Conservation (phyloP, 2,797 vertebrate species). For the Rhinatrema bivittatum region DNA sequence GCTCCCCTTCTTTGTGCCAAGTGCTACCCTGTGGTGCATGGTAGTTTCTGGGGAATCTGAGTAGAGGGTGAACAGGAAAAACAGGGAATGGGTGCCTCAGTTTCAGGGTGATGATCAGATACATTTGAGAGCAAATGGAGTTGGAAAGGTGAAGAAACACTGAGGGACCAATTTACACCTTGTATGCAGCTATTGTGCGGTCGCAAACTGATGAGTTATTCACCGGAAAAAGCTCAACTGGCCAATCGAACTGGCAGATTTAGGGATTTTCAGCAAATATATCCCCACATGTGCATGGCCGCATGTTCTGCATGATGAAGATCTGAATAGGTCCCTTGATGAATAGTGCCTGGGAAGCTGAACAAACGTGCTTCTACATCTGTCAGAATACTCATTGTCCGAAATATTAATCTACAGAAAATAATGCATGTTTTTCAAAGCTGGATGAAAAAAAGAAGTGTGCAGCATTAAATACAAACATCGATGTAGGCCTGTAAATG, state of each 20-base stretch:
- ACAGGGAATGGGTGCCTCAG: constrained; percentile 5
- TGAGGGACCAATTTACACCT: background rate
- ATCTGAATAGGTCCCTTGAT: too few relatives aligned
- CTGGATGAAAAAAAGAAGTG: constrained; percentile 6
- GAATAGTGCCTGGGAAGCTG: too few relatives aligned
- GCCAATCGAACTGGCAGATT: too few relatives aligned
- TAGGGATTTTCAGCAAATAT: too few relatives aligned
- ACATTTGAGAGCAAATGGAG: too few relatives aligned
- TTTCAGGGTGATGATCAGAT: background rate
- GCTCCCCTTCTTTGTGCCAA: constrained; percentile 5
- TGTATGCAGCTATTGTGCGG: too few relatives aligned
- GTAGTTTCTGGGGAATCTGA: constrained; percentile 18
- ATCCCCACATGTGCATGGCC: too few relatives aligned
- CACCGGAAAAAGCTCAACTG: too few relatives aligned
- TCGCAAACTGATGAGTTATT: too few relatives aligned
- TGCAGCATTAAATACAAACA: constrained; percentile 6
- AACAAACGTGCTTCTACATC: too few relatives aligned
- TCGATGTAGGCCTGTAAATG: background rate
- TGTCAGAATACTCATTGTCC: constrained; percentile 4
- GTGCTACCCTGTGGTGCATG: background rate
- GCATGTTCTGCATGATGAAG: too few relatives aligned
- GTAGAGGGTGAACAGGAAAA: constrained; percentile 10
- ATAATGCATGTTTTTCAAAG: constrained; percentile 1
- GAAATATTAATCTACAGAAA: constrained; percentile 15
- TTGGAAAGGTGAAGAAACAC: background rate